These are phyloP conservation scores for Netelia virgata DNA, from an alignment of 2,888 invertebrate genomes.

Conservation along the genomic window DNA sequence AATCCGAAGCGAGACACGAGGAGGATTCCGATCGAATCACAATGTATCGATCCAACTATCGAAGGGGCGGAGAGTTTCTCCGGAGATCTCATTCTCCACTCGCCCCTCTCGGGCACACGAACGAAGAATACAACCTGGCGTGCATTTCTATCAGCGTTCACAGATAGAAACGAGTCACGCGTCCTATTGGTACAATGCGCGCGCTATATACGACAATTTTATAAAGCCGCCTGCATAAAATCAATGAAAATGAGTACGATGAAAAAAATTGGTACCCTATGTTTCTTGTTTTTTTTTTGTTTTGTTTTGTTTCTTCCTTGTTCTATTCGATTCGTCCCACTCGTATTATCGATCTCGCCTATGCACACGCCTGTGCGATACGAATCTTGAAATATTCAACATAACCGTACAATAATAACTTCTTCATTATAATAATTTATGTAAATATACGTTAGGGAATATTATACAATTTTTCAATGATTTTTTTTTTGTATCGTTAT, in stretches of 20 bases:
- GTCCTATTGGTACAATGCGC: too few relatives aligned
- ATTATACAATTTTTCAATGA: constrained; percentile 4
- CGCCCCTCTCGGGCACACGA: not conserved
- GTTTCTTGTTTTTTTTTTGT: not conserved
- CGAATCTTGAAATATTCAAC: constrained; percentile 51
- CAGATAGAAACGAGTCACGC: not conserved
- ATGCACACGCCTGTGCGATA: not conserved
- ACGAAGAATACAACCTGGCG: constrained; percentile 21
- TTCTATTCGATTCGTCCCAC: not conserved
- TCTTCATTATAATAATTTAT: constrained; percentile 60
- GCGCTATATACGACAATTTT: too few relatives aligned
- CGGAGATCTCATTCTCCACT: constrained; percentile 38
- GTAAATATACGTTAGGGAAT: constrained; percentile 50
- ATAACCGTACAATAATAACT: constrained; percentile 58
- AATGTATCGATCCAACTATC: constrained; percentile 52
- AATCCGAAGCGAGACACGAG: constrained; percentile 49
- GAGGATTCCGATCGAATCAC: constrained; percentile 58
- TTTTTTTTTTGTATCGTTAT: too few relatives aligned
- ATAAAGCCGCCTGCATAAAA: too few relatives aligned
- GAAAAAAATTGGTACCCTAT: not conserved
- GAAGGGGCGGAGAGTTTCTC: constrained; percentile 54
- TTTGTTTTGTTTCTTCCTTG: not conserved
- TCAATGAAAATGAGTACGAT: too few relatives aligned
- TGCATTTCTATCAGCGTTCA: not conserved
- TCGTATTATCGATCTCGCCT: not conserved